Conservation (phyloP, 1,140 invertebrate genomes). For the Drosophila prosaltans region DNA sequence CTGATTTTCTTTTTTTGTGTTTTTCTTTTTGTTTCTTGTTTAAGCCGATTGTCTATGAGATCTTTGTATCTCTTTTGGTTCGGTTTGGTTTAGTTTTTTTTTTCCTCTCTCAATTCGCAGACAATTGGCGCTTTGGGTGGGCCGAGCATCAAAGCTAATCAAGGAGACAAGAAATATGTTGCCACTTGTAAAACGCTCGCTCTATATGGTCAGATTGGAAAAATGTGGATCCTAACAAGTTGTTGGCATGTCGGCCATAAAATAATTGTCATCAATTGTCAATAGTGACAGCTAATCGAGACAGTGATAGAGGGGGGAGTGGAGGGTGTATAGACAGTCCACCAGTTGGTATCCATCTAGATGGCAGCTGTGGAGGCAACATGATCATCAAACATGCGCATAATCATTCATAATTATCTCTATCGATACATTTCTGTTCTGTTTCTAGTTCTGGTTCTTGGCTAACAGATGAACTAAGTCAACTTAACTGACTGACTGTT, state of each 20-base stretch:
- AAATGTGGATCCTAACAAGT: slow-evolving; percentile 68
- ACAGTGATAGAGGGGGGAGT: background rate
- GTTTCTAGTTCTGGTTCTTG: slow-evolving; percentile 9
- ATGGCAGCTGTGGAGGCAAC: slow-evolving; percentile 26
- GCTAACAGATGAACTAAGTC: slow-evolving; percentile 23
- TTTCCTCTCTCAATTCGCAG: slow-evolving; percentile 22
- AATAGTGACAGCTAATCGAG: slow-evolving; percentile 78
- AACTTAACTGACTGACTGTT: slow-evolving; percentile 29
- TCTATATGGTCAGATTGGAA: slow-evolving; percentile 56
- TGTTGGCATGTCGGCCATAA: slow-evolving; percentile 56
- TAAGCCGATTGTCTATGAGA: slow-evolving; percentile 59
- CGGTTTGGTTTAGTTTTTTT: slow-evolving; percentile 24
- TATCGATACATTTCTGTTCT: slow-evolving; percentile 17
- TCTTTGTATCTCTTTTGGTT: slow-evolving; percentile 44
- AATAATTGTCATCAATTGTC: slow-evolving; percentile 80
- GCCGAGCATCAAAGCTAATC: slow-evolving; percentile 33
- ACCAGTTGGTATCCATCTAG: background rate
- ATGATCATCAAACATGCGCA: slow-evolving; percentile 62
- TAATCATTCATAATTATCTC: slow-evolving; percentile 76
- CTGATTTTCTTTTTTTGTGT: slow-evolving; percentile 2
- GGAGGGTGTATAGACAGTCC: background rate
- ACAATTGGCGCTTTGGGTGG: slow-evolving; percentile 78
- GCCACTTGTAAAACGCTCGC: slow-evolving; percentile 73
- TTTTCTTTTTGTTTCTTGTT: slow-evolving; percentile 17
- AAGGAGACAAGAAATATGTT: slow-evolving; percentile 57